Conservation (phyloP, 2,797 vertebrate genomes). For the Fistularia tabacaria region DNA sequence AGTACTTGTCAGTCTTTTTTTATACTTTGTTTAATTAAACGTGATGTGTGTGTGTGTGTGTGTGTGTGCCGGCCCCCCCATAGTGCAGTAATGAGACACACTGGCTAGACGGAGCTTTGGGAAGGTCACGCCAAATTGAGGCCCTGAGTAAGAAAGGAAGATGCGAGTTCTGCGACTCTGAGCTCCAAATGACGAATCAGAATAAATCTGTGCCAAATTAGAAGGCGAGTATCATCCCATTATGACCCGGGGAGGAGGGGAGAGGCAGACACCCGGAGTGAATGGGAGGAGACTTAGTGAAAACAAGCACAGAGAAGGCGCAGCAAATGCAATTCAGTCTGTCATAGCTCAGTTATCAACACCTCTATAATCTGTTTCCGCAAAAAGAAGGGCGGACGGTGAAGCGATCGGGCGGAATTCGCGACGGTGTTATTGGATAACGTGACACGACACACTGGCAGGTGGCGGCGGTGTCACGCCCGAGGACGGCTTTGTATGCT, state of each 20-base stretch:
- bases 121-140: slow-evolving; percentile 64
- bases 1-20: slow-evolving; percentile 35
- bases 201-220: slow-evolving; percentile 46
- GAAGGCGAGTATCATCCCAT: slow-evolving; percentile 17
- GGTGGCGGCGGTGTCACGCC: too few species aligned
- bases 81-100: slow-evolving; percentile 64
- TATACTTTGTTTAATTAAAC: slow-evolving; percentile 39
- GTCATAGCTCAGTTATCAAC: too few species aligned
- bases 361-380: too few species aligned
- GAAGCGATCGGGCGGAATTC: too few species aligned
- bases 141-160: slow-evolving; percentile 35
- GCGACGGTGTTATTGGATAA: too few species aligned
- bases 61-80: slow-evolving; percentile 31
- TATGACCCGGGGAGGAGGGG: slow-evolving; percentile 19
- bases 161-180: slow-evolving; percentile 32
- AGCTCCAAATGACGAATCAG: slow-evolving; percentile 44
- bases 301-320: too few species aligned
- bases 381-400: too few species aligned
- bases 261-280: slow-evolving; percentile 7
- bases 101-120: slow-evolving; percentile 54
- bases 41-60: slow-evolving; percentile 13
- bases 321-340: too few species aligned
- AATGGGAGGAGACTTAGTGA: slow-evolving; percentile 2
- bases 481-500: too few species aligned
- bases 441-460: too few species aligned